Evolutionary conservation across 2,797 vertebrate genomes (phyloP).

Genomic region (Thunnus albacares): DNA sequence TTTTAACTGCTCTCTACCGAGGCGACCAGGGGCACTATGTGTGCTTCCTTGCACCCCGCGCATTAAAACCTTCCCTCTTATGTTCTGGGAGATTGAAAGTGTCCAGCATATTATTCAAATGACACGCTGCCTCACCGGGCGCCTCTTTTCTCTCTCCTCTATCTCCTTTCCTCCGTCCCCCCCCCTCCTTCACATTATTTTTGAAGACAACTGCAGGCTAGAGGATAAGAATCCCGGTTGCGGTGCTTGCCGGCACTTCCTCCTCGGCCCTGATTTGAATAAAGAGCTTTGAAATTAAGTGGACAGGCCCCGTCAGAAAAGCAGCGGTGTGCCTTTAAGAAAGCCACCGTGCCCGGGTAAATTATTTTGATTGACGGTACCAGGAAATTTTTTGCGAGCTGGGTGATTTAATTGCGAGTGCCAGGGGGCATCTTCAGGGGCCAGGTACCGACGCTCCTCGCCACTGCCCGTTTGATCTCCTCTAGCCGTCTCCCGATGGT

Average conservation of each 20-base stretch:
- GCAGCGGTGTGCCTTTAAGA: conserved; percentile 86
- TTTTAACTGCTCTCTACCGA: conserved; percentile 67
- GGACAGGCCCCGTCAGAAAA: conserved; percentile 87
- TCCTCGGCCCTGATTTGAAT: conserved; percentile 87
- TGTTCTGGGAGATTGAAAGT: conserved; percentile 83
- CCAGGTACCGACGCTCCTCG: conserved; percentile 88
- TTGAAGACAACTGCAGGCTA: conserved; percentile 86
- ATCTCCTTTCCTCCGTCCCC: conserved; percentile 45
- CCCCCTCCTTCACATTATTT: conserved; percentile 77
- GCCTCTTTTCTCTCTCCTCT: conserved; percentile 75
- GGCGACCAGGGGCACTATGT: conserved; percentile 71
- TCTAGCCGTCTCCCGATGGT: conserved; percentile 82
- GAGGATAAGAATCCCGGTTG: conserved; percentile 85
- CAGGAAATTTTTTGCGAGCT: conserved; percentile 82
- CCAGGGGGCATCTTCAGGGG: conserved; percentile 95
- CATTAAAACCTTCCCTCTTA: conserved; percentile 83
- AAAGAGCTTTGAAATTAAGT: conserved; percentile 90
- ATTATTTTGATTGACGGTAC: conserved; percentile 95
- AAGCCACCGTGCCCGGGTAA: conserved; percentile 89
- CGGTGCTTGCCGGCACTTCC: conserved; percentile 76
- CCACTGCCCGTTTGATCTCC: conserved; percentile 89
- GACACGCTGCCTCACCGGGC: conserved; percentile 77
- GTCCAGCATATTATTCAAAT: conserved; percentile 86
- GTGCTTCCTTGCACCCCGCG: conserved; percentile 66
- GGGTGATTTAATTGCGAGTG: conserved; percentile 94